A percentile compares a stretch with the other conserved stretches of the same genome.
These are phyloP conservation scores for Rhodeus uyekii DNA, from an alignment of 2,797 vertebrate genomes.

Conservation along the genomic window DNA sequence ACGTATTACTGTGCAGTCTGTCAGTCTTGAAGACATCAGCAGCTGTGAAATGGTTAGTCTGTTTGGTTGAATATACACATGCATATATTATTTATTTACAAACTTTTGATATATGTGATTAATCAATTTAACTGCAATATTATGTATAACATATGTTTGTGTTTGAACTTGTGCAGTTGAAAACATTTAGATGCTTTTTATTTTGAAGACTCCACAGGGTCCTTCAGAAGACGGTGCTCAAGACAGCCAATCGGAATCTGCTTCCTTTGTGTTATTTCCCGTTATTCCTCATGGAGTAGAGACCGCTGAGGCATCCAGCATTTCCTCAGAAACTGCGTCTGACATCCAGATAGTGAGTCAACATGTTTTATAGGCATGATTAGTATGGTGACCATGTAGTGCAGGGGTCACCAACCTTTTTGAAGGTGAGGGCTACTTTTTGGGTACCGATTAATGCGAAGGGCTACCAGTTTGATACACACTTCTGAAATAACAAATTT, in stretches of 20 bases:
- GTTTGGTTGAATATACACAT: too few species aligned
- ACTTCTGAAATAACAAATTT: too few species aligned
- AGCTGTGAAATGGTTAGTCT: slow-evolving; percentile 37
- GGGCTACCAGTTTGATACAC: too few species aligned
- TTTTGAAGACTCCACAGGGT: not conserved
- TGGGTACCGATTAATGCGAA: too few species aligned
- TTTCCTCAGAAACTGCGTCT: not conserved
- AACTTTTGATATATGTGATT: too few species aligned
- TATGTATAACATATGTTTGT: not conserved
- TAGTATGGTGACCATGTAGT: too few species aligned
- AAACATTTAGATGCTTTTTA: not conserved
- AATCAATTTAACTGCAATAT: not conserved
- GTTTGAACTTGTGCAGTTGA: not conserved
- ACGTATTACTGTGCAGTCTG: slow-evolving; percentile 69
- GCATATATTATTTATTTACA: too few species aligned
- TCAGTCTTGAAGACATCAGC: slow-evolving; percentile 39
- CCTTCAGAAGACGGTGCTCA: not conserved
- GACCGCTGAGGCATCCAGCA: not conserved
- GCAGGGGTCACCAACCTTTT: too few species aligned
- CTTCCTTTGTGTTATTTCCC: not conserved
- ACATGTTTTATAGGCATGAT: not conserved
- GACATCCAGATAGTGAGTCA: slow-evolving; percentile 24
- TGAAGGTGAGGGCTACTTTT: too few species aligned
- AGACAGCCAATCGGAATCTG: not conserved
- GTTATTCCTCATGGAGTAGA: not conserved